Evolutionary conservation across 30 jellyfish, hydroid and myxozoan genomes (phyloP).

Genomic region (Turritopsis dohrnii): DNA sequence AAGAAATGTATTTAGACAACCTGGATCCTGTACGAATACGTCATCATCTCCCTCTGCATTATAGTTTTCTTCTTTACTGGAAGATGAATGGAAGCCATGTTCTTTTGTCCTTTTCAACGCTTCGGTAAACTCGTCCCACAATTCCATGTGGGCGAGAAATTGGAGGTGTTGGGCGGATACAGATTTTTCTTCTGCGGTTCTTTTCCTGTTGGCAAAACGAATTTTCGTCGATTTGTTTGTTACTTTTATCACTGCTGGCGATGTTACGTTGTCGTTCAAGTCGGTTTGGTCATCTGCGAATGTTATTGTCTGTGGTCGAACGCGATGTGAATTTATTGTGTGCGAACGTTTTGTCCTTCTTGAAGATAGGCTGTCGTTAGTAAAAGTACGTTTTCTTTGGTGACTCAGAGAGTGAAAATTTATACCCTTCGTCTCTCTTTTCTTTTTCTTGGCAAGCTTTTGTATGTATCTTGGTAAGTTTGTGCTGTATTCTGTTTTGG

Average conservation of each 20-base stretch:
- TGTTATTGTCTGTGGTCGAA: neutral
- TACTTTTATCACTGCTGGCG: neutral
- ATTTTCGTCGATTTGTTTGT: neutral
- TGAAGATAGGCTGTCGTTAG: neutral
- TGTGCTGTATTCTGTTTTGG: neutral
- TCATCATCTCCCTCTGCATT: neutral
- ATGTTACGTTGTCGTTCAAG: neutral
- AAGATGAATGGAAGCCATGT: constrained; percentile 8
- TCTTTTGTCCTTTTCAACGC: neutral
- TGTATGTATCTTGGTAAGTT: neutral
- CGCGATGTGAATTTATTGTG: neutral
- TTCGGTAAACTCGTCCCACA: constrained; percentile 22
- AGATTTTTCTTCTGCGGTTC: neutral
- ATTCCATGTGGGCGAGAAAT: neutral
- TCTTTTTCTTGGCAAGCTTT: neutral
- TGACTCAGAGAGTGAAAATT: neutral
- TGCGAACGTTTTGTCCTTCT: neutral
- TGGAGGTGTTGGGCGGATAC: constrained; percentile 8
- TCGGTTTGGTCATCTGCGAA: neutral
- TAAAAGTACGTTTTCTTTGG: neutral
- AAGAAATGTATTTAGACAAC: neutral
- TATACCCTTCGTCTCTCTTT: neutral
- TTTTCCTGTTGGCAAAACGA: neutral
- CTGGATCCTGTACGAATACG: neutral
- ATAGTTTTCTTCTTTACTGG: neutral